Evolutionary conservation across 2,888 invertebrate species (phyloP), one percentile per base, ranked within the genome.

Genomic region (Pogonocherus hispidulus): DNA sequence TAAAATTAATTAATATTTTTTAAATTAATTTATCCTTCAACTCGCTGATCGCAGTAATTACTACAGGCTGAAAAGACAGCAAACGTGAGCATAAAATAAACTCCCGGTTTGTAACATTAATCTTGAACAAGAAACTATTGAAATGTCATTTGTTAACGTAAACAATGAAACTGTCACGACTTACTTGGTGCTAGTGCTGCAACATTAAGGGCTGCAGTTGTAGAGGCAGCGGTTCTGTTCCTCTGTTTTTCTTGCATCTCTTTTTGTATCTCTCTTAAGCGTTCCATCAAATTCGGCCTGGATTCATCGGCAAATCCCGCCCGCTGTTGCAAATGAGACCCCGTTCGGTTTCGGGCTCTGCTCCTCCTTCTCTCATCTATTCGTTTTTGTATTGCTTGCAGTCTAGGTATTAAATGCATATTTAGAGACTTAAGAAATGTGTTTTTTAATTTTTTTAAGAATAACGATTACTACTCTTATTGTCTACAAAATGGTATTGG

Each of bases 111-210:
- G 41, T 41, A 41, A 41, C 41, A 41, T 41, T 41, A 41, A 41
- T 41, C 41, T 41, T 14, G 1, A 41, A 41, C 41, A 16, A 20
- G 47, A 9, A 47, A 47, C 20, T 22, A 47, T 47, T 47, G 20
- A 19, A 22, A 47, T 22, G 47, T 47, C 47, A 47, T 47, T 52
- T 27, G 18, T 55, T 27, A 19, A 19, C 35, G 9, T 19, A 37
- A 37, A 37, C 54, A 35, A n/a, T 11, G 18, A 37, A 55, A 55
- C 54, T 55, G 16, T 54, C 19, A 55, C 16, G 19, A 55, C 55
- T 37, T 55, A 55, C 55, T 55, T 37, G 55, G 55, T 55, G 35
- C 20, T 37, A 37, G n/a, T 6, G 55, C 55, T 55, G 55, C 55
- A 20, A 55, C 55, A 22, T 18, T 55, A 19, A 37, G 41, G 4